Conservation (phyloP, 2,888 invertebrate genomes). For the Cyaniris semiargus region DNA sequence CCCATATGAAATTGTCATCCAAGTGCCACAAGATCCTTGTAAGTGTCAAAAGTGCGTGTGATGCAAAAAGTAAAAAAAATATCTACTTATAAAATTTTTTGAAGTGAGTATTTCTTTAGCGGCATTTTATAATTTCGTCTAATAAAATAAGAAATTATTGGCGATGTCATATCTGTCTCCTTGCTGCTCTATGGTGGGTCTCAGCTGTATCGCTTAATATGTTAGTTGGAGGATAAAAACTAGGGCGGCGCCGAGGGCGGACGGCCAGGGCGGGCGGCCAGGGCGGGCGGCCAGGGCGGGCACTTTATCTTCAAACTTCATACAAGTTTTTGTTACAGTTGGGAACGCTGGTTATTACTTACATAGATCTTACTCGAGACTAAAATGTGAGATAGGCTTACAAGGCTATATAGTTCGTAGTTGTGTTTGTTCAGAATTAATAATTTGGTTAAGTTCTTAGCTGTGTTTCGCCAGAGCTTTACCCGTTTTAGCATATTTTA, state of each 20-base stretch:
- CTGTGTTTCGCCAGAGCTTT: no score
- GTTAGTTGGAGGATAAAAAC: constrained; percentile 11
- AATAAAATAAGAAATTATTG: no score
- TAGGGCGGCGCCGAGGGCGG: constrained; percentile 8
- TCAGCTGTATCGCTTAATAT: constrained; percentile 17
- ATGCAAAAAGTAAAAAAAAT: no score
- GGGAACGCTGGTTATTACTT: background rate
- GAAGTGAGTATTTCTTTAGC: no score
- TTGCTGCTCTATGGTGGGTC: background rate
- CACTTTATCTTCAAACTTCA: constrained; percentile 12
- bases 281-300: constrained; percentile 12
- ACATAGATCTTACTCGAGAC: background rate
- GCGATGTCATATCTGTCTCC: background rate
- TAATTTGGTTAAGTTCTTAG: no score
- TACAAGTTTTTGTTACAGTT: constrained; percentile 10
- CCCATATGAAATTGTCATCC: no score
- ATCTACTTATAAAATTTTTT: no score
- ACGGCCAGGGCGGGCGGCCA: constrained; percentile 1
- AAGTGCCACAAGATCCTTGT: no score
- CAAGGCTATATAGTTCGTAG: background rate
- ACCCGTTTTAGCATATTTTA: no score
- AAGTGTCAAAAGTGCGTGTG: no score
- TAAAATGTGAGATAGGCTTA: background rate
- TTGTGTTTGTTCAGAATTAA: no score
- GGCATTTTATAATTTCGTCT: no score